phyloP scores from a whole-genome alignment of 2,797 vertebrate genomes.

The Triplophysa bombifrons region DNA sequence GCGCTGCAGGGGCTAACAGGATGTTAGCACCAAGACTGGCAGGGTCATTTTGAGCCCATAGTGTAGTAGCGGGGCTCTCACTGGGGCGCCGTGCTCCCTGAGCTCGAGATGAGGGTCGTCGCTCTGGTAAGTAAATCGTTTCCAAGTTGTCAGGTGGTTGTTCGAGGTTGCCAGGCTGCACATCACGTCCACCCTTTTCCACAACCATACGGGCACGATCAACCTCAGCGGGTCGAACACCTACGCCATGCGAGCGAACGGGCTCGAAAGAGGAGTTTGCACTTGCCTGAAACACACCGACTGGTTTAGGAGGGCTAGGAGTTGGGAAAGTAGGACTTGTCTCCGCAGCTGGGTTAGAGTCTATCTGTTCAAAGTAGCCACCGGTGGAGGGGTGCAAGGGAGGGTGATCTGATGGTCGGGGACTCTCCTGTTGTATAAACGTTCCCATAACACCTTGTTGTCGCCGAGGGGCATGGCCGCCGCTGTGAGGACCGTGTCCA shows the following conservation, averaged over 20 bases:
- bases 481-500: conserved; percentile 59
- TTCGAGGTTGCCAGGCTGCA: conserved; percentile 88
- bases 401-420: conserved; percentile 78
- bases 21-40: conserved; percentile 86
- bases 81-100: conserved; percentile 83
- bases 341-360: conserved; percentile 84
- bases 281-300: conserved; percentile 92
- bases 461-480: conserved; percentile 64
- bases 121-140: conserved; percentile 80
- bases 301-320: conserved; percentile 95
- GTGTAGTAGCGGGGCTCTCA: conserved; percentile 94
- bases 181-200: conserved; percentile 76
- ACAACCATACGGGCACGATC: conserved; percentile 88
- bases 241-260: conserved; percentile 86
- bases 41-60: conserved; percentile 93
- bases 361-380: conserved; percentile 94
- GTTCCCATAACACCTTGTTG: conserved; percentile 85
- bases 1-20: conserved; percentile 91
- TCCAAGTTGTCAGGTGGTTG: conserved; percentile 97
- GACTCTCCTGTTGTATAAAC: conserved; percentile 96
- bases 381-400: conserved; percentile 60
- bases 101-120: conserved; percentile 59
- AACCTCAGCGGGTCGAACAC: conserved; percentile 83
- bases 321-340: conserved; percentile 72
- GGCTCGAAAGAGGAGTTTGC: conserved; percentile 98